Evolutionary conservation across 2,888 invertebrate genomes (phyloP).

Genomic region (Steinernema carpocapsae): DNA sequence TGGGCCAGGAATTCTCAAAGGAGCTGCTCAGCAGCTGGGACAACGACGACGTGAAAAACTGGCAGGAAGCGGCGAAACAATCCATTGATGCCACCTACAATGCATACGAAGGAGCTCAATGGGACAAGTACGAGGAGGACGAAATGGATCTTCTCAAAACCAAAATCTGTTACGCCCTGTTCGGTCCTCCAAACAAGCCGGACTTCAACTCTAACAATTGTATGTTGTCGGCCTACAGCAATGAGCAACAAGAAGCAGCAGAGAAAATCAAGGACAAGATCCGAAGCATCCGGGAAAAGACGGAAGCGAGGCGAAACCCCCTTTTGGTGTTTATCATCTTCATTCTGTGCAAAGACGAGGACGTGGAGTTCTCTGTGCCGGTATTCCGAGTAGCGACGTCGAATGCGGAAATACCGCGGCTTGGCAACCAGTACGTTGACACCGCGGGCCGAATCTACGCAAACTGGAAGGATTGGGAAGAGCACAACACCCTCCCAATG

Average conservation of each 20-base stretch:
- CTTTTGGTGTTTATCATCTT: slow-evolving; percentile 30
- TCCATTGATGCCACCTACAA: slow-evolving; percentile 1
- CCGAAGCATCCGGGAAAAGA: not conserved
- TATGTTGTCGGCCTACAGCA: not conserved
- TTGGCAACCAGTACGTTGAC: slow-evolving; percentile 36
- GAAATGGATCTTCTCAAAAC: not conserved
- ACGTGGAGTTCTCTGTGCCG: slow-evolving; percentile 10
- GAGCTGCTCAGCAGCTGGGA: no score
- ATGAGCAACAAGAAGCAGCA: slow-evolving; percentile 7
- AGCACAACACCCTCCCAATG: slow-evolving; percentile 38
- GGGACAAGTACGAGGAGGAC: slow-evolving; percentile 7
- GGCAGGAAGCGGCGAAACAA: no score
- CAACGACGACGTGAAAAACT: no score
- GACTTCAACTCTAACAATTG: not conserved
- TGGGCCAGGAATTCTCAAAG: no score
- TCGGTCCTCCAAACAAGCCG: not conserved
- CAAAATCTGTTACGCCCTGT: slow-evolving; percentile 36
- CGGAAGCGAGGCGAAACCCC: not conserved
- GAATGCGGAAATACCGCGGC: not conserved
- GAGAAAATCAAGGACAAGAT: not conserved
- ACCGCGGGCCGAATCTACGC: slow-evolving; percentile 1
- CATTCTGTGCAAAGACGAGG: slow-evolving; percentile 33
- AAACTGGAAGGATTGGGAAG: slow-evolving; percentile 38
- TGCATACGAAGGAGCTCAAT: slow-evolving; percentile 16
- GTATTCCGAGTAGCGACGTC: slow-evolving; percentile 25